Percentiles rank a stretch among this genome's conserved stretches.
Conservation (phyloP, 2,797 vertebrate genomes). For the Kryptopterus vitreolus region DNA sequence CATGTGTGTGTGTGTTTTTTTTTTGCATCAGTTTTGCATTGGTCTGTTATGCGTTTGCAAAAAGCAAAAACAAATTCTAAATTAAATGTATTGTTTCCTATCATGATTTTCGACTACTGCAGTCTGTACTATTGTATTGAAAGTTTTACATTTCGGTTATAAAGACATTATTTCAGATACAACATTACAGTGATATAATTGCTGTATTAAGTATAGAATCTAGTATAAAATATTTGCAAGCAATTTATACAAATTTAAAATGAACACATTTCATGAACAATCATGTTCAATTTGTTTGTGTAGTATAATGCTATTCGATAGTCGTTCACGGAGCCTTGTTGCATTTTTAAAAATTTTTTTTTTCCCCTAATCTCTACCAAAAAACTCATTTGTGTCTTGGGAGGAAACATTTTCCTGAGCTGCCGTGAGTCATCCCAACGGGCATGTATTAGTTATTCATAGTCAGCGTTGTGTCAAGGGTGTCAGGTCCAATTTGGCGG, state of each 20-base stretch:
- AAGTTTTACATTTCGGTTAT: not conserved
- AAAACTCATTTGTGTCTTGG: not conserved
- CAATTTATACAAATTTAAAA: no score
- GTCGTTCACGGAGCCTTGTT: not conserved
- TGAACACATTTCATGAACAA: no score
- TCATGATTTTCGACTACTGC: not conserved
- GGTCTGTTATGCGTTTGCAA: not conserved
- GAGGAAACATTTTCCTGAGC: not conserved
- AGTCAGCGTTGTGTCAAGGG: not conserved
- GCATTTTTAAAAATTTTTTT: not conserved
- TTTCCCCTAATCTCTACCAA: not conserved
- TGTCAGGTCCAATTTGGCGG: not conserved
- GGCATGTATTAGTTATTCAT: not conserved
- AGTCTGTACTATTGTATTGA: not conserved
- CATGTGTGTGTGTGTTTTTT: not conserved
- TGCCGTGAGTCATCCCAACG: slow-evolving; percentile 1
- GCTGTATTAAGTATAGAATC: not conserved
- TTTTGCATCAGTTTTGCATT: not conserved
- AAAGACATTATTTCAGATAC: not conserved
- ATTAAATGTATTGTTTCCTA: not conserved
- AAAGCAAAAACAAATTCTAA: not conserved
- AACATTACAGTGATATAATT: not conserved
- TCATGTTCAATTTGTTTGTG: not conserved
- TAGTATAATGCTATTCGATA: not conserved
- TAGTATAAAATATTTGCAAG: not conserved